Evolutionary conservation across 92 coral and sea anemone species (phyloP).

Genomic region (Siderastrea siderea): DNA sequence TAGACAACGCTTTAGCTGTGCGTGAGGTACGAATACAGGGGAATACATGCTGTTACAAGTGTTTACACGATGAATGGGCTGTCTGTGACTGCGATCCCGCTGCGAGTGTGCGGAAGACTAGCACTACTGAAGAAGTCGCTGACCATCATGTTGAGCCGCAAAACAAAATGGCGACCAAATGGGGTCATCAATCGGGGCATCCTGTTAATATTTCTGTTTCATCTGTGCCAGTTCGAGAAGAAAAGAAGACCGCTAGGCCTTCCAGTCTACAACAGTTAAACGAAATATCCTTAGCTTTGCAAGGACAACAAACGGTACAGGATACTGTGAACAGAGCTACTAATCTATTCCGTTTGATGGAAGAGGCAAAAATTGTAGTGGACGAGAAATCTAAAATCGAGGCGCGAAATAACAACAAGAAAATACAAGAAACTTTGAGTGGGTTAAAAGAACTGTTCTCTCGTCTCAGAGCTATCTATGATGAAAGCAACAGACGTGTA

Average conservation of each 20-base stretch:
- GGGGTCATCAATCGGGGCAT: constrained; percentile 17
- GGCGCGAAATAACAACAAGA: constrained; percentile 62
- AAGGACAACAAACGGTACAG: constrained; percentile 76
- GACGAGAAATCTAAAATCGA: constrained; percentile 51
- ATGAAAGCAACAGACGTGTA: constrained; percentile 64
- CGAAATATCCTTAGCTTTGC: constrained; percentile 67
- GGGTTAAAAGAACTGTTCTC: constrained; percentile 56
- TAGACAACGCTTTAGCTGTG: background rate
- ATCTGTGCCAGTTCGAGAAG: constrained; percentile 26
- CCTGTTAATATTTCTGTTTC: constrained; percentile 15
- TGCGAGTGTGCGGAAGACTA: background rate
- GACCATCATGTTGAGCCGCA: constrained; percentile 9
- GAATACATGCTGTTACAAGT: background rate
- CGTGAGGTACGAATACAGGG: background rate
- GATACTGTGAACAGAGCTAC: constrained; percentile 70
- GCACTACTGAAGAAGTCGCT: constrained; percentile 11
- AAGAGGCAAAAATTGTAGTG: constrained; percentile 44
- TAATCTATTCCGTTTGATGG: constrained; percentile 63
- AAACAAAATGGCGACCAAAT: constrained; percentile 41
- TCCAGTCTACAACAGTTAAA: constrained; percentile 49
- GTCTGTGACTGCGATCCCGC: background rate
- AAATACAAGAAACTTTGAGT: constrained; percentile 56
- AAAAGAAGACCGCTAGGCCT: constrained; percentile 28
- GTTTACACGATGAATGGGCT: too few species aligned
- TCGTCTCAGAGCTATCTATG: constrained; percentile 58